Conservation (phyloP, 2,113 vertebrate genomes). For the Trichomycterus rosablanca region DNA sequence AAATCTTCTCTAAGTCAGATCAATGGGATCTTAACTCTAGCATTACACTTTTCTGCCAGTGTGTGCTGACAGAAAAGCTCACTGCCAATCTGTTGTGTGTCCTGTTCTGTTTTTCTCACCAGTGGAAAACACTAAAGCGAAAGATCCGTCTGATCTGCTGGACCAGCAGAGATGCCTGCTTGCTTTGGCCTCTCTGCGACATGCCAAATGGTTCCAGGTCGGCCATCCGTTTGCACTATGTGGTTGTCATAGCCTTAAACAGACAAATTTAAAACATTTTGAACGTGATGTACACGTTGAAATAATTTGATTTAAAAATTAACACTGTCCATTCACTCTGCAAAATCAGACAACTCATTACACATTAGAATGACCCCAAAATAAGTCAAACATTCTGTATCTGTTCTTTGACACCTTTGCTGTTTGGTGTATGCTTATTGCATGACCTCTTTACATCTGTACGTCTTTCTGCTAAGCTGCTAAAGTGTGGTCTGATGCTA, state of each 20-base stretch:
- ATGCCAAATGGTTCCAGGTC: slow-evolving; percentile 97
- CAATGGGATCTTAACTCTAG: slow-evolving; percentile 54
- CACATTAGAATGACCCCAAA: slow-evolving; percentile 22
- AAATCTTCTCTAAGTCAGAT: slow-evolving; percentile 50
- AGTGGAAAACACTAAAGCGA: slow-evolving; percentile 57
- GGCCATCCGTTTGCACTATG: slow-evolving; percentile 56
- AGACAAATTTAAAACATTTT: not conserved
- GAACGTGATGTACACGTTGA: slow-evolving; percentile 4
- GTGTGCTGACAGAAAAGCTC: slow-evolving; percentile 41
- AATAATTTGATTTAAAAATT: slow-evolving; percentile 19
- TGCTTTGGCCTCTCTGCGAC: slow-evolving; percentile 88
- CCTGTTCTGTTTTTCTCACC: slow-evolving; percentile 47
- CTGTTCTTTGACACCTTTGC: slow-evolving; percentile 14
- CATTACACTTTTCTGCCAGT: slow-evolving; percentile 49
- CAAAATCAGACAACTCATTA: slow-evolving; percentile 30
- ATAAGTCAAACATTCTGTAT: slow-evolving; percentile 10
- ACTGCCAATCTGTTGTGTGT: slow-evolving; percentile 38
- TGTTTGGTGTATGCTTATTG: slow-evolving; percentile 16
- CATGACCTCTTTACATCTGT: slow-evolving; percentile 10
- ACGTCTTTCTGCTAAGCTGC: not conserved
- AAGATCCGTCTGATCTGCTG: slow-evolving; percentile 82
- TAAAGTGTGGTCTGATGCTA: slow-evolving; percentile 46
- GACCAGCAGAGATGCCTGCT: slow-evolving; percentile 87
- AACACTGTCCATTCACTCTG: slow-evolving; percentile 20
- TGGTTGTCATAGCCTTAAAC: slow-evolving; percentile 31